Evolutionary conservation across 2,113 vertebrate species (phyloP), one percentile per base, ranked within the genome.

Genomic region (Plectropomus leopardus): DNA sequence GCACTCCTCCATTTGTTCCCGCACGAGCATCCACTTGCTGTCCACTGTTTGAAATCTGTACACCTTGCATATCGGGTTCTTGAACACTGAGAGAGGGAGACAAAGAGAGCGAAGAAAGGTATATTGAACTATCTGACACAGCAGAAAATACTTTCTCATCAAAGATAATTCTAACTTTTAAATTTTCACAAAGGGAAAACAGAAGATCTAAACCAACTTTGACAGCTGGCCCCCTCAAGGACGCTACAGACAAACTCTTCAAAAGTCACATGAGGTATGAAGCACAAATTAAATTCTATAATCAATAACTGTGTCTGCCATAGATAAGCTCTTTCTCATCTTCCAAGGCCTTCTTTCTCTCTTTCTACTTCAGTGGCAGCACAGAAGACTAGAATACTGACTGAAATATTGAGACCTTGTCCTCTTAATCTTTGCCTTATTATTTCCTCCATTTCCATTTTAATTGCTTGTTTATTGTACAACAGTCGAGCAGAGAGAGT

Each of bases 1-100:
- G 44, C 97, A 98, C 90, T 99, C 98, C 28, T 97, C 96, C 98
- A 99, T 99, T 94, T 98, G 97, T 64, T 99, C 98, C 7, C 97
- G 95, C 65, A 99, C 96, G 19, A 93, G 85, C 96, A 99, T 97
- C 98, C 98, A 99, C 87, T 97, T 97, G 90, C 96, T 97, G 92
- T 99, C 97, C 78, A 94, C 94, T 0, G 98, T 98, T 63, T 98
- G 98, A 82, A 99, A 99, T 92, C 96, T 95, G 76, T 99, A 99
- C 59, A 99, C 94, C 90, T 98, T 99, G 92, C 94, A 97, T 74
- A 99, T 92, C 0, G 97, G 96, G 42, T 99, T 99, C 95, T 95
- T 98, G 92, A 99, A 95, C 86, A 99, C 98, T 99, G 94, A 10
- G 60, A 76, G 66, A 64, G 23, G 72, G 78, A 88, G 76, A 82